Conservation (phyloP, 1,140 invertebrate species). For the Micrasema longulum region DNA sequence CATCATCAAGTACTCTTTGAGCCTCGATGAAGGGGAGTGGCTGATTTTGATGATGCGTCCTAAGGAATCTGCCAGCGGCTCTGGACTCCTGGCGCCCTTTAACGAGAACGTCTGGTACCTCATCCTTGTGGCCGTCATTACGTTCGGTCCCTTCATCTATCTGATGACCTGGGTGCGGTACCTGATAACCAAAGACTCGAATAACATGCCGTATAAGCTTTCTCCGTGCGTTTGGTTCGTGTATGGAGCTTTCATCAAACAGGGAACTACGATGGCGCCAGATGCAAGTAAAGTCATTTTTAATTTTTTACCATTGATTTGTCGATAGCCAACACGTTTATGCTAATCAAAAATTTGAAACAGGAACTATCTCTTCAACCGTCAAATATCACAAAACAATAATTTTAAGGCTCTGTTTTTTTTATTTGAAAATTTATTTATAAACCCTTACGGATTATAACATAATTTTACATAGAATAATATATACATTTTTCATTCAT, state of each 20-base stretch:
- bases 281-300: constrained; percentile 73
- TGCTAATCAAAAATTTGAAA: too few species aligned
- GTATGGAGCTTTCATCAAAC: constrained; percentile 88
- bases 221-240: constrained; percentile 86
- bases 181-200: constrained; percentile 67
- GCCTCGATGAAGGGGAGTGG: constrained; percentile 80
- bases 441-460: too few species aligned
- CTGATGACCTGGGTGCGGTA: constrained; percentile 73
- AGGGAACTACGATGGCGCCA: constrained; percentile 83
- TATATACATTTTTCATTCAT: too few species aligned
- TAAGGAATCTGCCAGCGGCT: constrained; percentile 82
- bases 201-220: constrained; percentile 72
- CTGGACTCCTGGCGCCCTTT: constrained; percentile 85
- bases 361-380: too few species aligned
- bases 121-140: constrained; percentile 77
- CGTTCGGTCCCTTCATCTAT: constrained; percentile 83
- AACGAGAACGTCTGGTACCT: constrained; percentile 80
- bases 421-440: too few species aligned
- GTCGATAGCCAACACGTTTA: too few species aligned
- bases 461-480: too few species aligned
- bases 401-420: too few species aligned
- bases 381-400: too few species aligned
- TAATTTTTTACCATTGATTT: neutral
- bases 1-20: constrained; percentile 73
- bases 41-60: constrained; percentile 84